Conservation (phyloP, 2,888 invertebrate species). For the Eupithecia inturbata region DNA sequence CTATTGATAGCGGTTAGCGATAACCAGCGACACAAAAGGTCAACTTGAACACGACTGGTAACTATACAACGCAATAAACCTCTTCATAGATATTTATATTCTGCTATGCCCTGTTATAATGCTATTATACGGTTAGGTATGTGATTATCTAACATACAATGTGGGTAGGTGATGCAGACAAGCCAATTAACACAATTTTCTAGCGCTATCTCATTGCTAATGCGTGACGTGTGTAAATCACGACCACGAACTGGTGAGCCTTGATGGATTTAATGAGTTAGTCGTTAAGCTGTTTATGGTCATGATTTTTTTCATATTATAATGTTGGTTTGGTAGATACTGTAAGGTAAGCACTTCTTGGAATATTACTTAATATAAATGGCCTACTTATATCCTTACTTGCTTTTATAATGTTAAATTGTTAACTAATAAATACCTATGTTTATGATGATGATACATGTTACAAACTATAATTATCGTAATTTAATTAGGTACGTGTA, state of each 20-base stretch:
- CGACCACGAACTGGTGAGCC: conserved; percentile 32
- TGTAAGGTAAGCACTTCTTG: background rate
- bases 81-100: conserved; percentile 49
- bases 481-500: no score
- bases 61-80: conserved; percentile 51
- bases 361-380: background rate
- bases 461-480: no score
- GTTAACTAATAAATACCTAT: background rate
- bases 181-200: conserved; percentile 56
- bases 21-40: conserved; percentile 63
- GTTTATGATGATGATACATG: background rate
- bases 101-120: conserved; percentile 40
- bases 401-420: background rate
- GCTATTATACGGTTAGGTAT: conserved; percentile 44
- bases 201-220: conserved; percentile 38
- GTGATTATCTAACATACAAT: conserved; percentile 50
- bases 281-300: conserved; percentile 21
- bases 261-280: conserved; percentile 24
- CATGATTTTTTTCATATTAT: background rate
- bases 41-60: conserved; percentile 51
- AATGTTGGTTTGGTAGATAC: background rate
- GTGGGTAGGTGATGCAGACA: conserved; percentile 42
- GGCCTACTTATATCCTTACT: background rate
- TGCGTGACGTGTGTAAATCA: conserved; percentile 39
- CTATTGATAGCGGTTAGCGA: conserved; percentile 54